Conservation (phyloP, 2,888 invertebrate genomes). For the Drepana falcataria region DNA sequence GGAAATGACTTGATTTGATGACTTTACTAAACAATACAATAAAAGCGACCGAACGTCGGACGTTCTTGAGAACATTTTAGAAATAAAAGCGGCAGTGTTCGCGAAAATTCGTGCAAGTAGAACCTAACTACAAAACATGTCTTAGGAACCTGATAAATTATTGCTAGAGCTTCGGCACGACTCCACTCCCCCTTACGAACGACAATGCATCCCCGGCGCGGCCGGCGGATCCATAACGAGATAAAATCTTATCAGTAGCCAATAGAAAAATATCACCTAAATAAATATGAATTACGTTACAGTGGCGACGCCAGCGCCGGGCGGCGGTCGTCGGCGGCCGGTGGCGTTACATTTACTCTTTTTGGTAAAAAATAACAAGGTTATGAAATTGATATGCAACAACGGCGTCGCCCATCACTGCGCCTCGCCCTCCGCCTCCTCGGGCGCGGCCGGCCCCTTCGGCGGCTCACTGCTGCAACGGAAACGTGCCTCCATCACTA, state of each 20-base stretch:
- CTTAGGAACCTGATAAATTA: conserved; percentile 79
- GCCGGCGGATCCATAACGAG: conserved; percentile 64
- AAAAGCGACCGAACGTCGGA: conserved; percentile 64
- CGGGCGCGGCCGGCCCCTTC: conserved; percentile 34
- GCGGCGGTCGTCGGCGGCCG: conserved; percentile 9
- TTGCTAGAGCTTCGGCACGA: conserved; percentile 71
- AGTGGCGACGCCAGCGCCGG: conserved; percentile 29
- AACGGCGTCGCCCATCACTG: conserved; percentile 42
- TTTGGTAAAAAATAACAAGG: conserved; percentile 72
- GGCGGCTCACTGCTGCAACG: conserved; percentile 40
- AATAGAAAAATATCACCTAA: conserved; percentile 79
- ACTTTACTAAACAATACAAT: conserved; percentile 43
- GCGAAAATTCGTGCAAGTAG: conserved; percentile 75
- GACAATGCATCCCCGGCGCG: conserved; percentile 53
- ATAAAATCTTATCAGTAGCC: conserved; percentile 76
- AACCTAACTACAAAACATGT: conserved; percentile 77
- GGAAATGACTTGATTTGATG: conserved; percentile 58
- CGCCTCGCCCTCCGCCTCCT: conserved; percentile 40
- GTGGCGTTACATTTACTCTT: conserved; percentile 47
- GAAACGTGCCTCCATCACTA: background rate
- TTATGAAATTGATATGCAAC: conserved; percentile 65
- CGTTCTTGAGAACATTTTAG: conserved; percentile 56
- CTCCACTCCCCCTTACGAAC: conserved; percentile 44
- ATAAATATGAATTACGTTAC: conserved; percentile 71
- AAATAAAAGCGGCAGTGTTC: conserved; percentile 74